phyloP scores from a whole-genome alignment of 1,140 invertebrate species.

The Psilanteris sp. region DNA sequence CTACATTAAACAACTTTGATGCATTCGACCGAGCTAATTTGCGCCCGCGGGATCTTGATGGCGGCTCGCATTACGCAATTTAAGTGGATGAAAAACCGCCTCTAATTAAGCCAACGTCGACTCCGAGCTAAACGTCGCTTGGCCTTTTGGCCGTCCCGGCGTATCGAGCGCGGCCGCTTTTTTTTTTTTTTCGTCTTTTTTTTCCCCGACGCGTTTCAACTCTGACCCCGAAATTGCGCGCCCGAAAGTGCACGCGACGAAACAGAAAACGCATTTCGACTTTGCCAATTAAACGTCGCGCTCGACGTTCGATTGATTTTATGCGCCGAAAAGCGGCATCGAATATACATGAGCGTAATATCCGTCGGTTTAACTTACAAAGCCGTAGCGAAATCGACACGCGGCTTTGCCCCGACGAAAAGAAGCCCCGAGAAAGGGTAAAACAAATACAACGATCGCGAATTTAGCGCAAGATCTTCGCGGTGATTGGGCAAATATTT shows the following conservation, averaged over 20 bases:
- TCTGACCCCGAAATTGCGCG: neutral
- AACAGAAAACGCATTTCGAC: neutral
- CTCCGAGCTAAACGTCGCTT: constrained; percentile 70
- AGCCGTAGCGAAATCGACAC: constrained; percentile 48
- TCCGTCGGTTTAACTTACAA: constrained; percentile 57
- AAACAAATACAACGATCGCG: constrained; percentile 70
- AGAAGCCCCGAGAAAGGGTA: constrained; percentile 60
- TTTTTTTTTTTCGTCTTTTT: too few species aligned
- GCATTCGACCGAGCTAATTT: constrained; percentile 75
- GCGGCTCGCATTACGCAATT: constrained; percentile 74
- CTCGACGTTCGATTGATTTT: constrained; percentile 11
- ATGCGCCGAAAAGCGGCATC: constrained; percentile 8
- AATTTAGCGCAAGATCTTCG: constrained; percentile 77
- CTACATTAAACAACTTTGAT: constrained; percentile 77
- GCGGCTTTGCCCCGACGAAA: too few species aligned
- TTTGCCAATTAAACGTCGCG: constrained; percentile 14
- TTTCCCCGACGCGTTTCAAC: too few species aligned
- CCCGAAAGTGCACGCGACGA: neutral
- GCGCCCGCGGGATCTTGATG: constrained; percentile 72
- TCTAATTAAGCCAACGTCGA: constrained; percentile 75
- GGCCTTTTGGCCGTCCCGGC: constrained; percentile 68
- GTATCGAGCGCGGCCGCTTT: too few species aligned
- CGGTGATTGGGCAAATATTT: constrained; percentile 80
- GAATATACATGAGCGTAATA: constrained; percentile 56
- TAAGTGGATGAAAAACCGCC: constrained; percentile 74